Evolutionary conservation across 2,888 invertebrate genomes (phyloP).

Genomic region (Parelbella ahira): DNA sequence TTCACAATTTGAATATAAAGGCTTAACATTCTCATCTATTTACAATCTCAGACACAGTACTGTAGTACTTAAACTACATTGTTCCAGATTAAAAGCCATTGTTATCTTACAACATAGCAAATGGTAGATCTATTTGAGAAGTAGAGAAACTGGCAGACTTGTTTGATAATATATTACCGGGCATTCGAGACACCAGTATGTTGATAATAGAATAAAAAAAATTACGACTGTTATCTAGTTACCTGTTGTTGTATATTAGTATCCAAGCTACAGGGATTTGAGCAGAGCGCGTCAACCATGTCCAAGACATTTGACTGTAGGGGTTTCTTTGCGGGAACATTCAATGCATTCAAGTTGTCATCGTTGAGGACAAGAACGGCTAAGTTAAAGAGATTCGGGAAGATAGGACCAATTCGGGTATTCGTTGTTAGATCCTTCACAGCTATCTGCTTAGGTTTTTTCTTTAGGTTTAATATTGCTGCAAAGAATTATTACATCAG

Average conservation of each 20-base stretch:
- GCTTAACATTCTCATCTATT: too few relatives aligned
- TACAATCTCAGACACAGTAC: too few relatives aligned
- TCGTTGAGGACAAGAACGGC: slow-evolving; percentile 81
- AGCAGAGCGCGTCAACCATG: slow-evolving; percentile 80
- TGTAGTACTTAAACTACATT: too few relatives aligned
- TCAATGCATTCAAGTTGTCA: slow-evolving; percentile 73
- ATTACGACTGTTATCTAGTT: slow-evolving; percentile 11
- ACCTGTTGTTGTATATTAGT: slow-evolving; percentile 82
- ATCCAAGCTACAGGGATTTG: slow-evolving; percentile 77
- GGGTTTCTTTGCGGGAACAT: slow-evolving; percentile 69
- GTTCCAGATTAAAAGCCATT: too few relatives aligned
- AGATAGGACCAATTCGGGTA: slow-evolving; percentile 79
- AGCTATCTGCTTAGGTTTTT: slow-evolving; percentile 72
- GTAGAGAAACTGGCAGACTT: too few relatives aligned
- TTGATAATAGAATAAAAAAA: too few relatives aligned
- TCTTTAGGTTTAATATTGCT: slow-evolving; percentile 77
- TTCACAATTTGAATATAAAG: too few relatives aligned
- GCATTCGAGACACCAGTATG: too few relatives aligned
- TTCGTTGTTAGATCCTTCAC: slow-evolving; percentile 81
- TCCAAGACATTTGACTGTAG: slow-evolving; percentile 72
- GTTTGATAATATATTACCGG: too few relatives aligned
- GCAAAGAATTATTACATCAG: too few relatives aligned
- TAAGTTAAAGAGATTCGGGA: slow-evolving; percentile 81
- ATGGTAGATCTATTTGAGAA: too few relatives aligned
- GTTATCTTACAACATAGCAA: too few relatives aligned